phyloP scores from a whole-genome alignment of 2,113 vertebrate genomes.

The Heterotilapia buettikoferi region DNA sequence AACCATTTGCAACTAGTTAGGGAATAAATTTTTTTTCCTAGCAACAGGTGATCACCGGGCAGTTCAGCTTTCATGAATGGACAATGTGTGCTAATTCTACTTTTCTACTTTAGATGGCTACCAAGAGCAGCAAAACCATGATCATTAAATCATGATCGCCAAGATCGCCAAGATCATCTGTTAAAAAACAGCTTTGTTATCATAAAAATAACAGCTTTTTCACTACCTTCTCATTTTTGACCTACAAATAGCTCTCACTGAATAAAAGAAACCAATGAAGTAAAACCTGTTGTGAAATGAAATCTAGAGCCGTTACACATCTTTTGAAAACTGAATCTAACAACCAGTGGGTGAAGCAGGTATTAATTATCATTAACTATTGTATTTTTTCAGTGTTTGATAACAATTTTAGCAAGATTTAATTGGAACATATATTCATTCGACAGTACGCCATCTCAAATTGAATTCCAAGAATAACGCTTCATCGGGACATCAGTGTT shows the following conservation, averaged over 20 bases:
- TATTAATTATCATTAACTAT: neutral
- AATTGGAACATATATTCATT: neutral
- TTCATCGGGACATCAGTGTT: neutral
- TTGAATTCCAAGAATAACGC: neutral
- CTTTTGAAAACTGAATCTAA: neutral
- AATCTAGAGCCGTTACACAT: neutral
- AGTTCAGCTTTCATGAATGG: neutral
- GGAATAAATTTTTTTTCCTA: accelerated
- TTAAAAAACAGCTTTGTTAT: neutral
- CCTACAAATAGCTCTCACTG: neutral
- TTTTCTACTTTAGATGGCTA: neutral
- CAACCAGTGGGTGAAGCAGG: neutral
- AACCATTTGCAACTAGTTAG: neutral
- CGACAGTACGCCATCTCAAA: neutral
- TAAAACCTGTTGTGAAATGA: neutral
- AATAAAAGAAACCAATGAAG: accelerated
- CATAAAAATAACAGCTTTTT: neutral
- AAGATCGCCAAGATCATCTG: no score
- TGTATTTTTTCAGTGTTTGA: neutral
- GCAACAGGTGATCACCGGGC: neutral
- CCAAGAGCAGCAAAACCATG: neutral
- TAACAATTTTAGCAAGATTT: neutral
- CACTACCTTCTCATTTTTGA: neutral
- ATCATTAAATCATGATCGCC: no score
- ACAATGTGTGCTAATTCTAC: neutral